phyloP scores from a whole-genome alignment of 2,888 invertebrate genomes.

The Cynaeus angustus region DNA sequence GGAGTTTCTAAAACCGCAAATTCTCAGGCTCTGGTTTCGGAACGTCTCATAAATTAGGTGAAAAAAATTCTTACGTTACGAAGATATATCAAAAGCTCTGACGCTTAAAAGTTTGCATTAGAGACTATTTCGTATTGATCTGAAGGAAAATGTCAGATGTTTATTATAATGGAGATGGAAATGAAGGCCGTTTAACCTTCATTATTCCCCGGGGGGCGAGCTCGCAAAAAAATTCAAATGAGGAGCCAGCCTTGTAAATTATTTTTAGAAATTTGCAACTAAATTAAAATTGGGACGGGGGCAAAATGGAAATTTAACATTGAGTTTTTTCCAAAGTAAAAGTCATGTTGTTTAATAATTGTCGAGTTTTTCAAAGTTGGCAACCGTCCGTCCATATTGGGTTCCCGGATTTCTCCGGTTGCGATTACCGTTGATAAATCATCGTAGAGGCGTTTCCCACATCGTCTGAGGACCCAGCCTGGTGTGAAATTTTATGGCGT shows the following conservation, averaged over 20 bases:
- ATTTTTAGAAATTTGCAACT: constrained; percentile 11
- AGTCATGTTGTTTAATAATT: too few species aligned
- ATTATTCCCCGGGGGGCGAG: constrained; percentile 10
- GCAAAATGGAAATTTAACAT: constrained; percentile 1
- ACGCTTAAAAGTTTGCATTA: not conserved
- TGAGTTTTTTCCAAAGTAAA: not conserved
- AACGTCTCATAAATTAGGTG: too few species aligned
- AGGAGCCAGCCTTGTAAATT: not conserved
- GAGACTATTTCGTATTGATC: not conserved
- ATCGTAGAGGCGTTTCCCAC: constrained; percentile 16
- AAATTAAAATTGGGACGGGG: constrained; percentile 7
- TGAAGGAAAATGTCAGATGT: constrained; percentile 9
- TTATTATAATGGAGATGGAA: constrained; percentile 10
- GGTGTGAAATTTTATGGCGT: constrained; percentile 64
- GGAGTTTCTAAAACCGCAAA: too few species aligned
- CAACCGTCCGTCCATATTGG: constrained; percentile 1
- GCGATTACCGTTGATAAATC: constrained; percentile 41
- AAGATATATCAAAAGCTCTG: too few species aligned
- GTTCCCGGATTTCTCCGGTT: constrained; percentile 20
- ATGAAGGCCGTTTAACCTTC: constrained; percentile 12
- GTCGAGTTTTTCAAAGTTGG: too few species aligned
- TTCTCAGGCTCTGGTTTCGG: too few species aligned
- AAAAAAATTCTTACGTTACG: too few species aligned
- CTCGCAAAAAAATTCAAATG: constrained; percentile 14
- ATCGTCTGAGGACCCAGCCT: constrained; percentile 41